Evolutionary conservation across 2,797 vertebrate species (phyloP).

Genomic region (Otolemur crassicaudatus): DNA sequence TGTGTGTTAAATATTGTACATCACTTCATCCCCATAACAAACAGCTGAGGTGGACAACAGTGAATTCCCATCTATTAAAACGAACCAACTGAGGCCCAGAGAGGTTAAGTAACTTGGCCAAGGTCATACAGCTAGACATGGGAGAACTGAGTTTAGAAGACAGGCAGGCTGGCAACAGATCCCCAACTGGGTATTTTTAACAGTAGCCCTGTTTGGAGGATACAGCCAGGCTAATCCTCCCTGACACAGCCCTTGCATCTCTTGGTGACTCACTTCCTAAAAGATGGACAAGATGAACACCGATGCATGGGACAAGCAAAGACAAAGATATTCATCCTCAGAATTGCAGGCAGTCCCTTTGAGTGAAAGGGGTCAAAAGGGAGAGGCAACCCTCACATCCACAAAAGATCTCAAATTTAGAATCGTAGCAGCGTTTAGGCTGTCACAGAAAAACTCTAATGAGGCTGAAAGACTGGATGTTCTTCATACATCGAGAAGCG

Average conservation of each 20-base stretch:
- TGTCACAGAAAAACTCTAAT: background rate
- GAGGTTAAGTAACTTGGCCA: background rate
- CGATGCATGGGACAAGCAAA: background rate
- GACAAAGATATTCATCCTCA: background rate
- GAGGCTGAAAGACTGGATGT: background rate
- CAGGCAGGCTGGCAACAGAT: background rate
- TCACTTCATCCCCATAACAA: background rate
- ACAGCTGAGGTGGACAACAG: background rate
- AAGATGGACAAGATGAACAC: background rate
- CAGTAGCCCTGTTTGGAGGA: background rate
- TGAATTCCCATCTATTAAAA: background rate
- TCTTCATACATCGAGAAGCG: background rate
- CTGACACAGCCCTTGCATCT: background rate
- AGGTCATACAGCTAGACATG: background rate
- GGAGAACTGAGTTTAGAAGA: background rate
- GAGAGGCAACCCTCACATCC: background rate
- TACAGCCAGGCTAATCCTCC: background rate
- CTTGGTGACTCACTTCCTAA: background rate
- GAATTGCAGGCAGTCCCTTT: background rate
- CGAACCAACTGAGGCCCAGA: background rate
- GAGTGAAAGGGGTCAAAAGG: background rate
- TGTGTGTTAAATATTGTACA: background rate
- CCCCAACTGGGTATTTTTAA: background rate
- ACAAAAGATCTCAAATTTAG: background rate
- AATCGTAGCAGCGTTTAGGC: background rate